Base-by-base conservation (phyloP, 2,888 invertebrate genomes). In the Phalangium opilio region DNA sequence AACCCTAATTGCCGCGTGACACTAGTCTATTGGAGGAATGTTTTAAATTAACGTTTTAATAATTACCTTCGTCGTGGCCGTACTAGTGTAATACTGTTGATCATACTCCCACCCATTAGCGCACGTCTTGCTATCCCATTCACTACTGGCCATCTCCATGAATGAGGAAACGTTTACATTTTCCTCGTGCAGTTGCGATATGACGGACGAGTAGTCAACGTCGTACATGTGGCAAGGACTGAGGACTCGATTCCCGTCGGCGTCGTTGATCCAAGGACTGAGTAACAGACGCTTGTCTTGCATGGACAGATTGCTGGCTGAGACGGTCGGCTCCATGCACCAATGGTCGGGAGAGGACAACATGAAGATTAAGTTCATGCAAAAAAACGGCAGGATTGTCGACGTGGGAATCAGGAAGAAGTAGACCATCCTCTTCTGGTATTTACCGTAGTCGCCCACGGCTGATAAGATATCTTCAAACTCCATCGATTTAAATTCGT, bases 351-450 rank as follows among this genome's bases (percentile, higher is more conserved):
- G 52, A 10, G 45, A 47, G 11, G 52, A 49, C 21, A 52, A 39
- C 49, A 52, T 47, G 44, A 52, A 55, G 8, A 55, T 39, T n/a
- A 49, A 39, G 41, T 50, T 52, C 50, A 52, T 54, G 19, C 44
- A 46, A 44, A 51, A 51, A 45, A 87, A 66, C 85, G 83, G 67
- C 86, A 89, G 27, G 86, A 90, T 75, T 61, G 87, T 85, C 3
- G 89, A 85, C 14, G 89, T 84, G 52, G 89, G 70, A 60, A 89
- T 85, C 50, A 91, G 80, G 45, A 89, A 73, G 78, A 85, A 85
- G 18, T 86, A 70, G 51, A 87, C 70, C 45, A 82, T 69, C 64
- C 32, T 36, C 38, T 83, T 85, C 64, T 91, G 90, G 66, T 89
- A 90, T 35, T 75, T 73, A 42, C 90, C 90, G 64, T 87, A 87